Conservation (phyloP, 2,888 invertebrate species). For the Eupithecia pulchellata region DNA sequence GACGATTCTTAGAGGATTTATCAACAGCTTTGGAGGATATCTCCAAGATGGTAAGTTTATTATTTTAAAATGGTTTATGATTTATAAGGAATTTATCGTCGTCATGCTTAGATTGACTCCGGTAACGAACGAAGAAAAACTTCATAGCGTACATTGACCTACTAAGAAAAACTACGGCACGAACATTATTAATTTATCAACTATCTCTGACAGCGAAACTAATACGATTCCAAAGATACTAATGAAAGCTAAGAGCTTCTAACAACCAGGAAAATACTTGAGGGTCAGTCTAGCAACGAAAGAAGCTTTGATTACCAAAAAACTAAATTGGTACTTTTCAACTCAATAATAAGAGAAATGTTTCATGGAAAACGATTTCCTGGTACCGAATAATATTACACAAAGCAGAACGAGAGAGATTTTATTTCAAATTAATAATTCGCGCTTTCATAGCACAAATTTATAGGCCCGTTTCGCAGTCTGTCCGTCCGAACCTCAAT, state of each 20-base stretch:
- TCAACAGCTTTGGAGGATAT: conserved; percentile 51
- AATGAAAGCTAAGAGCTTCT: not conserved
- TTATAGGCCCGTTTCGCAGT: conserved; percentile 19
- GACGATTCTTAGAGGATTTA: conserved; percentile 67
- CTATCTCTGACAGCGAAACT: not conserved
- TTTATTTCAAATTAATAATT: conserved; percentile 34
- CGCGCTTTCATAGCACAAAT: conserved; percentile 32
- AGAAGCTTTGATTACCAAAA: conserved; percentile 4
- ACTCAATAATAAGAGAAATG: conserved; percentile 8
- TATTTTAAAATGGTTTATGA: conserved; percentile 14
- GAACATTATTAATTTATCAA: conserved; percentile 51
- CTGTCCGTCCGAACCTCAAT: conserved; percentile 17
- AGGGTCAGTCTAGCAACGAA: not conserved
- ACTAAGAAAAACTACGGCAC: conserved; percentile 56
- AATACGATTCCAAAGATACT: conserved; percentile 2
- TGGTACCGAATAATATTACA: conserved; percentile 14
- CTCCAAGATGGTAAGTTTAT: conserved; percentile 66
- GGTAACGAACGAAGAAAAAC: conserved; percentile 58
- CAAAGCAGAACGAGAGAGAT: conserved; percentile 18
- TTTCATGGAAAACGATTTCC: conserved; percentile 13
- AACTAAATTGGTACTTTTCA: conserved; percentile 4
- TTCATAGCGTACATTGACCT: conserved; percentile 65
- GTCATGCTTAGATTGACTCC: conserved; percentile 30
- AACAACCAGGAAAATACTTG: not conserved
- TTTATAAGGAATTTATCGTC: conserved; percentile 28